Evolutionary conservation across 2,797 vertebrate species (phyloP), one percentile per base, ranked within the genome.

Genomic region (Sternotherus odoratus): DNA sequence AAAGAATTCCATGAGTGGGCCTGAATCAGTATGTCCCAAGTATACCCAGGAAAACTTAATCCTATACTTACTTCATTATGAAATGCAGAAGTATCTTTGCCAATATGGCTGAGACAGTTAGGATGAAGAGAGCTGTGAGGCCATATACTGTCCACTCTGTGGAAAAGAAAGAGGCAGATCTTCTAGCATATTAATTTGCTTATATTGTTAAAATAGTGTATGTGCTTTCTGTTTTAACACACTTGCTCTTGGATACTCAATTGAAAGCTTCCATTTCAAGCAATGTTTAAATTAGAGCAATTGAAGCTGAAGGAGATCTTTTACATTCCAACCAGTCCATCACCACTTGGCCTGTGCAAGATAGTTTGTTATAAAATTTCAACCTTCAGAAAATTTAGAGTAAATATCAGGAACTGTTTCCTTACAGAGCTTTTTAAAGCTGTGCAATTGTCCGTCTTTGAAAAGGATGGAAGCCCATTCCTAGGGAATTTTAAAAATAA

Each of bases 141-240:
- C 99, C 98, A 1, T 99, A 99, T 88, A 99, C 99, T 87, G 99
- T 99, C 99, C 99, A 99, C 95, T 99, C 99, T 99, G 95, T 30
- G 93, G 54, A 72, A 85, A 95, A 82, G 23, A 43, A 91, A 93
- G 87, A 90, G n/a, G 54, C 53, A 77, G n/a, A 53, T 86, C 75
- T 93, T 54, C 77, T 79, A 91, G 56, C 72, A 23, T 13, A 26
- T 86, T 89, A 1, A 79, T 82, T 91, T 86, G 48, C 48, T 91
- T 88, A 26, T 2, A 17, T 4, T 43, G 84, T 89, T 86, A 79
- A 53, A 75, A 74, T 26, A 63, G 50, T 75, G 12, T 87, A 83
- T 77, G 66, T 36, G 23, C 43, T 28, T 82, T 79, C 19, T 90
- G 60, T 69, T 54, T 60, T 60, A 60, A 60, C 28, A 60, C 56